phyloP scores from a whole-genome alignment of 2,113 vertebrate genomes.

The Phalacrocorax aristotelis region DNA sequence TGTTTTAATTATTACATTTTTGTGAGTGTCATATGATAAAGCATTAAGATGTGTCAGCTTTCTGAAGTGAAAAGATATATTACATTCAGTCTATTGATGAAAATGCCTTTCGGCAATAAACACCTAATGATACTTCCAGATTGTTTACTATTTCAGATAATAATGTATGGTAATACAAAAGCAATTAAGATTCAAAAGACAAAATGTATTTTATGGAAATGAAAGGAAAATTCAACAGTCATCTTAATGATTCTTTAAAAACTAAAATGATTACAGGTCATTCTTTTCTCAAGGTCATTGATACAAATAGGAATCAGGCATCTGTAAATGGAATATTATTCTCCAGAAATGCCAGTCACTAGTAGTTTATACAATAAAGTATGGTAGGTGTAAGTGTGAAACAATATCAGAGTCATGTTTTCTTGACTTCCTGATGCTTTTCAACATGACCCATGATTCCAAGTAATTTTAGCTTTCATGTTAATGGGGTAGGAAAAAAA shows the following conservation, averaged over 20 bases:
- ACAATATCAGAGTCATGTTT: background rate
- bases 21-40: background rate
- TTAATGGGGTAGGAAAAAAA: background rate
- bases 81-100: background rate
- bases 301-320: background rate
- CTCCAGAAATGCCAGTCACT: background rate
- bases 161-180: background rate
- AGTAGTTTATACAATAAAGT: background rate
- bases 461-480: background rate
- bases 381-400: background rate
- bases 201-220: background rate
- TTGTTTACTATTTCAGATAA: background rate
- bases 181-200: background rate
- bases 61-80: background rate
- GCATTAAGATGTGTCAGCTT: background rate
- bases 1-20: background rate
- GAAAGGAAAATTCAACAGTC: background rate
- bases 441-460: background rate
- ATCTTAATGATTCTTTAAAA: background rate
- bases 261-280: background rate
- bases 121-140: background rate
- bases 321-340: background rate
- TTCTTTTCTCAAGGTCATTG: background rate
- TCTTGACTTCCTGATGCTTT: background rate
- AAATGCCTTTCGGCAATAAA: background rate